phyloP scores from a whole-genome alignment of 2,797 vertebrate species.

The Myotis findleyi region DNA sequence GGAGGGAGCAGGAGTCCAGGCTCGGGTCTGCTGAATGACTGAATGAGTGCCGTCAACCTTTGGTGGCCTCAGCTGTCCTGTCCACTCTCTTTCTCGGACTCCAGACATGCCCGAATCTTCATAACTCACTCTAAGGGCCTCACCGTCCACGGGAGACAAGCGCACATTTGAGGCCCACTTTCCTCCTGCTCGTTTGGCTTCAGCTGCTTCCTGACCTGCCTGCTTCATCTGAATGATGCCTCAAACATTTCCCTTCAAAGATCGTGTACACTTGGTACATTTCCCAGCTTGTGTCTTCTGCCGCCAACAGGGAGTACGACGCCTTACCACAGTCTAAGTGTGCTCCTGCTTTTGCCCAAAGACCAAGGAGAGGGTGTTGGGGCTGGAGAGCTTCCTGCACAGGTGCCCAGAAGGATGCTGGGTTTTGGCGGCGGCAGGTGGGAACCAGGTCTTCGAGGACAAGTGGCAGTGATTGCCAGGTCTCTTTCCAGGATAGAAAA shows the following conservation, averaged over 20 bases:
- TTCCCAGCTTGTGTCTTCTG: background rate
- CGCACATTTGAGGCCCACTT: background rate
- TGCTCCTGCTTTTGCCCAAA: background rate
- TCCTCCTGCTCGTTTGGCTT: background rate
- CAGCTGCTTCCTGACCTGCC: background rate
- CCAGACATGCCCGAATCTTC: rapidly evolving
- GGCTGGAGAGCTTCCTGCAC: background rate
- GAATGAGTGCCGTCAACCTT: no score
- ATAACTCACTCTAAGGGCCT: background rate
- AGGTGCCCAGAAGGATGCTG: background rate
- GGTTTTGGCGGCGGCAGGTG: background rate
- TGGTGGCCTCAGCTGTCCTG: no score
- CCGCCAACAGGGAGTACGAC: background rate
- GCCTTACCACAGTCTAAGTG: background rate
- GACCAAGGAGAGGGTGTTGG: no score
- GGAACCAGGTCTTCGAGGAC: background rate
- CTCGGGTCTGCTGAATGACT: background rate
- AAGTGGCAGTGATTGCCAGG: background rate
- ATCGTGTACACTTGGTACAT: background rate
- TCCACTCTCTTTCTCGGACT: background rate
- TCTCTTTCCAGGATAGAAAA: background rate
- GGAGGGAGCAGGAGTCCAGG: no score
- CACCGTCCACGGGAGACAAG: rapidly evolving
- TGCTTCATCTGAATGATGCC: background rate
- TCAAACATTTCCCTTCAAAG: background rate